Evolutionary conservation across 2,113 vertebrate genomes (phyloP).

Genomic region (Sebastes schlegelii): DNA sequence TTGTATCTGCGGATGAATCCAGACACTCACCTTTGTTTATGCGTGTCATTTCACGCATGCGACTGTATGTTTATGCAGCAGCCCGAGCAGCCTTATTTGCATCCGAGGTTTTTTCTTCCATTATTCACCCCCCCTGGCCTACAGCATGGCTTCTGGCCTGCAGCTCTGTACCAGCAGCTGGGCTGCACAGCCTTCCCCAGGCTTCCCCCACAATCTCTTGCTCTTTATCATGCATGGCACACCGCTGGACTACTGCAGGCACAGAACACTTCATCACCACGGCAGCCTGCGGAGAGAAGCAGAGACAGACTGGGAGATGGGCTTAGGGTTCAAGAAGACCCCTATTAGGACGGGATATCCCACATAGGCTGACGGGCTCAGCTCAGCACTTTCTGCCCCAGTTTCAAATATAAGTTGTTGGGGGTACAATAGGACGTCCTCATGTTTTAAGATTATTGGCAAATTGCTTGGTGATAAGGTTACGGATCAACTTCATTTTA

Average conservation of each 20-base stretch:
- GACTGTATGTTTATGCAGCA: conserved; percentile 49
- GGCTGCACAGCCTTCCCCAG: conserved; percentile 57
- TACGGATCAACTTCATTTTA: conserved; percentile 73
- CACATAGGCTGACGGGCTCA: conserved; percentile 36
- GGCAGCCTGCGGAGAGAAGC: conserved; percentile 71
- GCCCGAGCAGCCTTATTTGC: conserved; percentile 57
- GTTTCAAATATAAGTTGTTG: conserved; percentile 42
- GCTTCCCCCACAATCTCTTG: conserved; percentile 52
- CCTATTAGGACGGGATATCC: conserved; percentile 70
- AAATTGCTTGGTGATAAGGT: conserved; percentile 61
- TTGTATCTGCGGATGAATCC: conserved; percentile 51
- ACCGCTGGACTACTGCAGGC: conserved; percentile 71
- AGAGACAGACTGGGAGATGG: conserved; percentile 63
- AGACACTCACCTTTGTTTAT: conserved; percentile 67
- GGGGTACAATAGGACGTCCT: conserved; percentile 39
- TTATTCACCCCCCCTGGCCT: conserved; percentile 60
- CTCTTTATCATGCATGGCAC: conserved; percentile 80
- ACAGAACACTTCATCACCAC: conserved; percentile 76
- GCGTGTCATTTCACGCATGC: conserved; percentile 53
- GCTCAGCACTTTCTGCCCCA: conserved; percentile 1
- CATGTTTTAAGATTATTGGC: conserved; percentile 63
- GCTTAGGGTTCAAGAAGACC: conserved; percentile 73
- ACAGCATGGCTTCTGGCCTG: conserved; percentile 65
- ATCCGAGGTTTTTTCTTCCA: conserved; percentile 59
- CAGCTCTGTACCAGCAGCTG: conserved; percentile 70